phyloP scores from a whole-genome alignment of 1,140 invertebrate genomes.

The Trachelipus rathkii region DNA sequence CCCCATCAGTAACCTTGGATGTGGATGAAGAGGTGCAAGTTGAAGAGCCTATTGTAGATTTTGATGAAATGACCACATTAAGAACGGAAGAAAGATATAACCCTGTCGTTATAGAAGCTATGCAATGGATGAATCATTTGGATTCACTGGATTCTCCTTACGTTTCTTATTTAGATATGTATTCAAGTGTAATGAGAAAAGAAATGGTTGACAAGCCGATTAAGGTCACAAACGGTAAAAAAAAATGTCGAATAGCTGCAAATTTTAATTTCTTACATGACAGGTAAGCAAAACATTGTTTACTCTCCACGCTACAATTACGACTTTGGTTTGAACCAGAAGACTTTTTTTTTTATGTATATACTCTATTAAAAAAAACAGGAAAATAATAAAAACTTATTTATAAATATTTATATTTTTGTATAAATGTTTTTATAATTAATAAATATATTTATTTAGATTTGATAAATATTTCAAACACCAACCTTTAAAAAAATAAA shows the following conservation, averaged over 20 bases:
- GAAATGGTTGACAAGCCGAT: background rate
- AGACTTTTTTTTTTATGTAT: background rate
- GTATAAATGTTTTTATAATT: background rate
- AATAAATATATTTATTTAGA: too few species aligned
- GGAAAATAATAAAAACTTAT: background rate
- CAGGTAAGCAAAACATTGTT: too few species aligned
- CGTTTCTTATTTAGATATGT: background rate
- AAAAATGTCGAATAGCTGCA: background rate
- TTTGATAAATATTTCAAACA: too few species aligned
- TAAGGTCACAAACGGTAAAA: background rate
- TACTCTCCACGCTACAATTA: too few species aligned
- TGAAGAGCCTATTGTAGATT: too few species aligned
- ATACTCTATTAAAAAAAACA: background rate
- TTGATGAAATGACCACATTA: too few species aligned
- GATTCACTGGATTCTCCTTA: background rate
- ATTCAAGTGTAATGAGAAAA: background rate
- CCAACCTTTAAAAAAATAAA: too few species aligned
- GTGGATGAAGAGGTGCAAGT: too few species aligned
- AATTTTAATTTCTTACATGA: background rate
- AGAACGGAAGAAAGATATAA: too few species aligned
- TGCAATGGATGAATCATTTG: slow-evolving; percentile 4
- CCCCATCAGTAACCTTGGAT: too few species aligned
- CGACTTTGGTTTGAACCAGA: background rate
- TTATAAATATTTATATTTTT: background rate
- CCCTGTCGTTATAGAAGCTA: background rate